Percentiles rank a stretch among this genome's conserved stretches.
These are phyloP conservation scores for Brassicogethes aeneus DNA, from an alignment of 2,888 invertebrate genomes.

Conservation along the genomic window DNA sequence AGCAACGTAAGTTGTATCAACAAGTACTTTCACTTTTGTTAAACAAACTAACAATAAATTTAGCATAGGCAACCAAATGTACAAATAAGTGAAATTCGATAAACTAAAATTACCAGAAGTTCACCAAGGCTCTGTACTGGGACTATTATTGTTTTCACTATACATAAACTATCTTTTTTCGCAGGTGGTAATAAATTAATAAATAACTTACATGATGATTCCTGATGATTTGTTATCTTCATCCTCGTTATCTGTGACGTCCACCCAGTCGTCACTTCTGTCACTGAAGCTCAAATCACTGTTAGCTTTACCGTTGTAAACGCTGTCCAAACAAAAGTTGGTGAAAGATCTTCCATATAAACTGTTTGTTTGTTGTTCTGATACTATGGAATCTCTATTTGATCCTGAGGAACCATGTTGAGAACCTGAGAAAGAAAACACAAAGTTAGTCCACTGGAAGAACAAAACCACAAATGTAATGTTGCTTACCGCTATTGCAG, in stretches of 20 bases:
- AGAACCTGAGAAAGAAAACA: background rate
- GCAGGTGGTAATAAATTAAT: background rate
- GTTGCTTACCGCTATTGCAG: background rate
- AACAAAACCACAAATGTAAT: too few relatives aligned
- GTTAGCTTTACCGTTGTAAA: constrained; percentile 42
- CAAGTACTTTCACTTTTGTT: background rate
- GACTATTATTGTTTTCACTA: too few relatives aligned
- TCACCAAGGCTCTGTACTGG: too few relatives aligned
- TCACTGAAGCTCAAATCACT: constrained; percentile 53
- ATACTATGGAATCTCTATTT: constrained; percentile 42
- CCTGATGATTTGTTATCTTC: constrained; percentile 42
- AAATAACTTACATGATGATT: constrained; percentile 48
- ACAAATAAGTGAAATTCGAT: too few relatives aligned
- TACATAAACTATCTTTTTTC: too few relatives aligned
- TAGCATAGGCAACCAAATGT: too few relatives aligned
- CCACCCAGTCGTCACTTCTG: constrained; percentile 59
- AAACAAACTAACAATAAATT: too few relatives aligned
- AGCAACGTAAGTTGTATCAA: background rate
- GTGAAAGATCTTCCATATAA: constrained; percentile 42
- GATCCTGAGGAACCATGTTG: constrained; percentile 9
- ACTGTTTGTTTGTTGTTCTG: constrained; percentile 54
- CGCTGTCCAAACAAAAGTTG: constrained; percentile 13
- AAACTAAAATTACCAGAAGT: too few relatives aligned
- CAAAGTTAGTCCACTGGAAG: background rate
- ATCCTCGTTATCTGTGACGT: constrained; percentile 51